phyloP scores from a whole-genome alignment of 2,888 invertebrate genomes.

The Linyphia triangularis region DNA sequence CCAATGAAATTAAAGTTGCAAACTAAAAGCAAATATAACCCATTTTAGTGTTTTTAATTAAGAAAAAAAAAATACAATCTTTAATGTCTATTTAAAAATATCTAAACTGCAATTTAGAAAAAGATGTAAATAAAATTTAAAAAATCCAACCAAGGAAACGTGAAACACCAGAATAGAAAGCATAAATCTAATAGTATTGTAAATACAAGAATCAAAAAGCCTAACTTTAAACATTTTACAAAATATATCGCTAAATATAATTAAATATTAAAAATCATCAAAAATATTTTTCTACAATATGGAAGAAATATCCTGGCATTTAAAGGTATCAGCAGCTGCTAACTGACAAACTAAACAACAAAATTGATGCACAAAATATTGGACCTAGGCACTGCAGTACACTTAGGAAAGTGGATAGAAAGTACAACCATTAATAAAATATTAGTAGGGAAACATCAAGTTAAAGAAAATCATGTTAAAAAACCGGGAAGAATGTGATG shows the following conservation, averaged over 20 bases:
- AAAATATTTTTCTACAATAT: background rate
- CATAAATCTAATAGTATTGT: background rate
- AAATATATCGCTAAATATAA: background rate
- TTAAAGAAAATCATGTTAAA: background rate
- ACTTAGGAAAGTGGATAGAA: background rate
- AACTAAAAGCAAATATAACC: too few relatives aligned
- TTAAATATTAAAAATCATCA: background rate
- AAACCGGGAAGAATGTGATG: background rate
- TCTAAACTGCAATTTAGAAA: too few relatives aligned
- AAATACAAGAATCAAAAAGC: background rate
- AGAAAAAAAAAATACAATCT: too few relatives aligned
- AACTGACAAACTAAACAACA: background rate
- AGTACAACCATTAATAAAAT: background rate
- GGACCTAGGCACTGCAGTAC: background rate
- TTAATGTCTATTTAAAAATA: too few relatives aligned
- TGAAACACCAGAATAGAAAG: background rate
- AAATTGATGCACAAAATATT: constrained; percentile 1
- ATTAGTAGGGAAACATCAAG: background rate
- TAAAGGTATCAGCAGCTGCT: constrained; percentile 55
- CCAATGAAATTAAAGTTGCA: too few relatives aligned
- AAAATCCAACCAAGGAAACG: too few relatives aligned
- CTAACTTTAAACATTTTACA: background rate
- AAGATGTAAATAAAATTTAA: too few relatives aligned
- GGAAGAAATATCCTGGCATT: constrained; percentile 28
- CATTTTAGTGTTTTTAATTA: too few relatives aligned